Conservation (phyloP, 2,113 vertebrate species). For the Natator depressus region DNA sequence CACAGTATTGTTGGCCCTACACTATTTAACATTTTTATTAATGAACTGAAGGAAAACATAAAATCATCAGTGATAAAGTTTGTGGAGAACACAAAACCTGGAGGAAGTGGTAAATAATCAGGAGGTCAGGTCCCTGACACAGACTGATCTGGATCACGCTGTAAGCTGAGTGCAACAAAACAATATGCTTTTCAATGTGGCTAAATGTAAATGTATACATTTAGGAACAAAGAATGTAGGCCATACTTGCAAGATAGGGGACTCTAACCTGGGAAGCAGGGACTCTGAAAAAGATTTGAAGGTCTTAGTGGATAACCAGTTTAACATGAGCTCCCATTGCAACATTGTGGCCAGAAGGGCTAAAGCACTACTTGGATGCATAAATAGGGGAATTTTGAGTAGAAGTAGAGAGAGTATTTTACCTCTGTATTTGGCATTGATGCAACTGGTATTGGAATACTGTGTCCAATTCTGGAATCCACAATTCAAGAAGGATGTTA, state of each 20-base stretch:
- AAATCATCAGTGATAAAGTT: background rate
- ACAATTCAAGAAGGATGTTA: too few species aligned
- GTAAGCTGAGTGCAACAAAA: background rate
- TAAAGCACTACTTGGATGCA: too few species aligned
- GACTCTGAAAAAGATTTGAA: too few species aligned
- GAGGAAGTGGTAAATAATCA: background rate
- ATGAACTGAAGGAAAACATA: background rate
- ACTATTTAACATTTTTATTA: background rate
- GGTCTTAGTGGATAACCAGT: too few species aligned
- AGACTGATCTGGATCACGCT: background rate
- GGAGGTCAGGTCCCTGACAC: background rate
- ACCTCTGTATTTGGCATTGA: too few species aligned
- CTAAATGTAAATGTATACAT: background rate
- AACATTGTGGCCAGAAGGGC: too few species aligned
- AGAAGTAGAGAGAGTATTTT: too few species aligned
- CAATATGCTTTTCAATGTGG: background rate
- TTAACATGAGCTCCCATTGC: too few species aligned
- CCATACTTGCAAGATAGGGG: background rate
- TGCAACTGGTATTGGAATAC: too few species aligned
- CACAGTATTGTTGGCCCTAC: background rate
- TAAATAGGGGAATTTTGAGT: too few species aligned
- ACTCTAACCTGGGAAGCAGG: too few species aligned
- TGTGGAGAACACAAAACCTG: background rate
- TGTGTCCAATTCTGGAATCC: too few species aligned
- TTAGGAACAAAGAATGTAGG: background rate